Percentiles rank a stretch among this genome's conserved stretches.
phyloP scores from a whole-genome alignment of 2,797 vertebrate genomes.

The Sarcoramphus papa region DNA sequence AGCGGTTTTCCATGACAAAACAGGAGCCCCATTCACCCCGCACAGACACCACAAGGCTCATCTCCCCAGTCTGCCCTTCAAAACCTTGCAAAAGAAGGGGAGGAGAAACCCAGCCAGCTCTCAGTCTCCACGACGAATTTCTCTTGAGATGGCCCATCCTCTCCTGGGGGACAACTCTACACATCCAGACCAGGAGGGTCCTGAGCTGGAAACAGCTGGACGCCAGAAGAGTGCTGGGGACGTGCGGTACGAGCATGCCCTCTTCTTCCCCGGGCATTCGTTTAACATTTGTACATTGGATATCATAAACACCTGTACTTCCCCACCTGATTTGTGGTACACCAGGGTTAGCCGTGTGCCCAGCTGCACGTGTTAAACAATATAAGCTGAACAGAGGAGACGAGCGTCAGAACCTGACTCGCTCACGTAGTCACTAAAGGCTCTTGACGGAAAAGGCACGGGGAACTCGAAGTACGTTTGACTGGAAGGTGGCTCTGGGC shows the following conservation, averaged over 20 bases:
- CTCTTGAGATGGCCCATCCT: background rate
- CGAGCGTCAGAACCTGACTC: background rate
- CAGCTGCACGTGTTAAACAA: background rate
- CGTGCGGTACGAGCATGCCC: rapidly evolving
- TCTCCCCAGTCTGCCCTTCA: background rate
- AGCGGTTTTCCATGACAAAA: background rate
- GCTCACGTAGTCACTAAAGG: background rate
- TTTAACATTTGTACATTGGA: background rate
- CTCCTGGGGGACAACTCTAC: background rate
- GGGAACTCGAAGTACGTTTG: background rate
- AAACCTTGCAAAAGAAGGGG: background rate
- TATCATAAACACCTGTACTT: background rate
- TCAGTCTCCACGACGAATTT: background rate
- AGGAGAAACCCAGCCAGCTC: background rate
- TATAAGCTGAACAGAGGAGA: background rate
- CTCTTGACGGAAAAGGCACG: background rate
- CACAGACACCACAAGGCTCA: background rate
- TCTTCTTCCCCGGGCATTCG: background rate
- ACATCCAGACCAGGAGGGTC: background rate
- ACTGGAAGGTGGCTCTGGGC: background rate
- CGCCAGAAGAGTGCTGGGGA: background rate
- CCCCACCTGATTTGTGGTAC: background rate
- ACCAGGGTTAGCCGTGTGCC: background rate
- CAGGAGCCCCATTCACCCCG: background rate
- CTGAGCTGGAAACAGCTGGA: background rate